Percentiles rank a stretch among this genome's conserved stretches.
These are phyloP conservation scores for Notolabrus celidotus DNA, from an alignment of 2,797 vertebrate species.

Conservation along the genomic window DNA sequence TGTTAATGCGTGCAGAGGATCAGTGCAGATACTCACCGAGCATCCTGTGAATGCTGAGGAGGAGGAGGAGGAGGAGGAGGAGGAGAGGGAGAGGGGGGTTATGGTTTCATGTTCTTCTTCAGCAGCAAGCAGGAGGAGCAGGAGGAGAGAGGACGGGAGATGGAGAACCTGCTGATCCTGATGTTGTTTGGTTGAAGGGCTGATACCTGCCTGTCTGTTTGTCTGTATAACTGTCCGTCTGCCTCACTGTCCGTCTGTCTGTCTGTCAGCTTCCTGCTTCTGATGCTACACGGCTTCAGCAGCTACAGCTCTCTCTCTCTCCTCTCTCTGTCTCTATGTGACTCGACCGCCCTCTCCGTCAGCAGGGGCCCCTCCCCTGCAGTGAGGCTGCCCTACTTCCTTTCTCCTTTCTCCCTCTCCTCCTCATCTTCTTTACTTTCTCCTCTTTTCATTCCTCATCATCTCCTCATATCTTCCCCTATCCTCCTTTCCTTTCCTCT, in stretches of 20 bases:
- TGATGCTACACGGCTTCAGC: conserved; percentile 42
- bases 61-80: conserved; percentile 39
- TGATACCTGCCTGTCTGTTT: conserved; percentile 10
- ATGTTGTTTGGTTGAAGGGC: conserved; percentile 7
- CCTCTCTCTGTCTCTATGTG: conserved; percentile 39
- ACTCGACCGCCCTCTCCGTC: conserved; percentile 45
- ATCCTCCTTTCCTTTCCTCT: neutral
- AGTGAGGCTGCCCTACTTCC: conserved; percentile 74
- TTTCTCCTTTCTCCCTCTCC: neutral
- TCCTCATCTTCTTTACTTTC: neutral
- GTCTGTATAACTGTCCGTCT: conserved; percentile 21
- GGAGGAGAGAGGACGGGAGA: conserved; percentile 42
- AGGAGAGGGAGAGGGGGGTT: conserved; percentile 17
- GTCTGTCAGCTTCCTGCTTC: conserved; percentile 38
- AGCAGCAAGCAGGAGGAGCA: conserved; percentile 41
- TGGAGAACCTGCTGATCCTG: conserved; percentile 50
- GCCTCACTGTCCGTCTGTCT: neutral
- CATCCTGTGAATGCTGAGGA: conserved; percentile 71
- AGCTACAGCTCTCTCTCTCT: conserved; percentile 21
- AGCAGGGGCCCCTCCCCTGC: conserved; percentile 74
- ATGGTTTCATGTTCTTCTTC: conserved; percentile 51
- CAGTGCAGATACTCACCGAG: conserved; percentile 74
- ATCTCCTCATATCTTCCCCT: neutral
- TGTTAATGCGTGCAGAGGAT: conserved; percentile 43
- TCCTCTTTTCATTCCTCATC: neutral